Evolutionary conservation across 1,140 invertebrate genomes (phyloP).

Genomic region (Drosophila subpulchrella): DNA sequence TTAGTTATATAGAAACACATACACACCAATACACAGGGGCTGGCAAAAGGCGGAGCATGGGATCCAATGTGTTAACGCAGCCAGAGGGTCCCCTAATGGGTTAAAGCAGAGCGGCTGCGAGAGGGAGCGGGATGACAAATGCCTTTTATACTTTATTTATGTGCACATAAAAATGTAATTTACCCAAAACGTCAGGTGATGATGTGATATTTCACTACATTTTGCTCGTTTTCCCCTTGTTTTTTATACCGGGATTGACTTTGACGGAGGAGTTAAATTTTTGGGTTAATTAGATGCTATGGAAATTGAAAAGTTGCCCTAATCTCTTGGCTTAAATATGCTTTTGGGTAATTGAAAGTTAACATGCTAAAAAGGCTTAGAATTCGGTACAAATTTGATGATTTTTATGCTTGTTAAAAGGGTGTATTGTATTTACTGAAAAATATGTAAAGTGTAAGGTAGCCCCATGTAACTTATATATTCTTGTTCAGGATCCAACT

Average conservation of each 20-base stretch:
- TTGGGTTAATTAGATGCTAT: constrained; percentile 34
- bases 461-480: too few relatives aligned
- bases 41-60: constrained; percentile 74
- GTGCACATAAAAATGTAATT: constrained; percentile 60
- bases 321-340: neutral
- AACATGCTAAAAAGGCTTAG: neutral
- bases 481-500: too few relatives aligned
- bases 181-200: constrained; percentile 67
- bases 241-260: neutral
- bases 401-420: too few relatives aligned
- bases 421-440: too few relatives aligned
- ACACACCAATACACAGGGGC: constrained; percentile 23
- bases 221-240: constrained; percentile 15
- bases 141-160: constrained; percentile 60
- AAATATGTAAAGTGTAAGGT: too few relatives aligned
- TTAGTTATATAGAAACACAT: constrained; percentile 14
- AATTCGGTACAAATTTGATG: neutral
- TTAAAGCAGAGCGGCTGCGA: constrained; percentile 27
- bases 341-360: neutral
- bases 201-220: constrained; percentile 42
- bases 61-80: constrained; percentile 28
- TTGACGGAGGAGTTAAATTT: constrained; percentile 8
- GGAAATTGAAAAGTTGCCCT: constrained; percentile 15
- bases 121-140: constrained; percentile 7
- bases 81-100: constrained; percentile 27